Percentiles rank a stretch among this genome's conserved stretches.
phyloP scores from a whole-genome alignment of 2,797 vertebrate genomes.

The Hyperoplus immaculatus region DNA sequence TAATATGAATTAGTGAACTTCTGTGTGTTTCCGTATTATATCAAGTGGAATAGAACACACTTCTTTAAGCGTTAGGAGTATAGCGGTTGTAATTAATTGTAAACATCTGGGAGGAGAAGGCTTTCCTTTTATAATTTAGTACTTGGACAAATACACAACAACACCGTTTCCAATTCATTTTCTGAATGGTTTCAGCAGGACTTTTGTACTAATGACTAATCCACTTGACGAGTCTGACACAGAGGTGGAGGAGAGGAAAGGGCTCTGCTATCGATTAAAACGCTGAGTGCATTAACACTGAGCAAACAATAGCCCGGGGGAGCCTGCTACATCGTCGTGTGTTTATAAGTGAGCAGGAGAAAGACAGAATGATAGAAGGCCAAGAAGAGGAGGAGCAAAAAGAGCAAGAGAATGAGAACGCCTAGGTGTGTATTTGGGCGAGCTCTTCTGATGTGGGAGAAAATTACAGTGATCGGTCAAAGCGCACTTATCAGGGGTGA shows the following conservation, averaged over 20 bases:
- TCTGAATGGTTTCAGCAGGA: conserved; percentile 60
- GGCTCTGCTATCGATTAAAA: conserved; percentile 76
- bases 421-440: conserved; percentile 52
- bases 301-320: conserved; percentile 69
- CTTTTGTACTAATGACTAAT: conserved; percentile 72
- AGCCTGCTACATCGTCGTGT: conserved; percentile 23
- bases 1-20: too few relatives aligned
- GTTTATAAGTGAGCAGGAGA: conserved; percentile 24
- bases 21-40: conserved; percentile 18
- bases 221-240: conserved; percentile 66
- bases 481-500: conserved; percentile 69
- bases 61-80: conserved; percentile 9
- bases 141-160: conserved; percentile 49
- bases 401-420: conserved; percentile 24
- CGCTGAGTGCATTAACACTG: conserved; percentile 67
- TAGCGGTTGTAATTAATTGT: conserved; percentile 66
- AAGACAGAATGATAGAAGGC: conserved; percentile 14
- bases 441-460: conserved; percentile 48
- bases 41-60: conserved; percentile 26
- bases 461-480: conserved; percentile 79
- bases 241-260: conserved; percentile 56
- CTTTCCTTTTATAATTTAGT: conserved; percentile 56
- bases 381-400: conserved; percentile 21
- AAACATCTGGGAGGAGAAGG: conserved; percentile 54
- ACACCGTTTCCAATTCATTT: conserved; percentile 53